phyloP scores from a whole-genome alignment of 2,888 invertebrate species.

The Chirona hameri region DNA sequence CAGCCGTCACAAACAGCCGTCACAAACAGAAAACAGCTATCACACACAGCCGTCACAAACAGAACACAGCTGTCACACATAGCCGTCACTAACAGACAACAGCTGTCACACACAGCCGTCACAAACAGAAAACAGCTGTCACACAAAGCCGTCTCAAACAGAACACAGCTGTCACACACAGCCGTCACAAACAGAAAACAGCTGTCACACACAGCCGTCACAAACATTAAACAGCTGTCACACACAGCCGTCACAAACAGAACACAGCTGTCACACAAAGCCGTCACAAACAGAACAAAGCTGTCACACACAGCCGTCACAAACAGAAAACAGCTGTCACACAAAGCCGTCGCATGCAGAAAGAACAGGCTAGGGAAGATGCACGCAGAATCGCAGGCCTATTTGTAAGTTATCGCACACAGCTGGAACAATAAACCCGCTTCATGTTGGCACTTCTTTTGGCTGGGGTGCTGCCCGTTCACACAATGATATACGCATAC shows the following conservation, averaged over 20 bases:
- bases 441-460: too few relatives aligned
- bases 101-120: not conserved
- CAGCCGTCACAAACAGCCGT: not conserved
- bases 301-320: not conserved
- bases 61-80: not conserved
- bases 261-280: not conserved
- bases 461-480: too few relatives aligned
- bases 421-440: too few relatives aligned
- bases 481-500: too few relatives aligned
- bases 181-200: not conserved
- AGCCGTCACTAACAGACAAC: not conserved
- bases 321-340: not conserved
- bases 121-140: not conserved
- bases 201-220: not conserved
- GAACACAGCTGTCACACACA: not conserved
- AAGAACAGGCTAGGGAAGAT: too few relatives aligned
- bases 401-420: too few relatives aligned
- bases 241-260: not conserved
- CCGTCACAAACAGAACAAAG: not conserved
- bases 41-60: not conserved
- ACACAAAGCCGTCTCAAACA: not conserved
- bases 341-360: too few relatives aligned
- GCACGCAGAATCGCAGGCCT: too few relatives aligned
- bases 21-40: not conserved
- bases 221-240: not conserved